phyloP scores from a whole-genome alignment of 2,888 invertebrate species.

The Tiphia femorata region DNA sequence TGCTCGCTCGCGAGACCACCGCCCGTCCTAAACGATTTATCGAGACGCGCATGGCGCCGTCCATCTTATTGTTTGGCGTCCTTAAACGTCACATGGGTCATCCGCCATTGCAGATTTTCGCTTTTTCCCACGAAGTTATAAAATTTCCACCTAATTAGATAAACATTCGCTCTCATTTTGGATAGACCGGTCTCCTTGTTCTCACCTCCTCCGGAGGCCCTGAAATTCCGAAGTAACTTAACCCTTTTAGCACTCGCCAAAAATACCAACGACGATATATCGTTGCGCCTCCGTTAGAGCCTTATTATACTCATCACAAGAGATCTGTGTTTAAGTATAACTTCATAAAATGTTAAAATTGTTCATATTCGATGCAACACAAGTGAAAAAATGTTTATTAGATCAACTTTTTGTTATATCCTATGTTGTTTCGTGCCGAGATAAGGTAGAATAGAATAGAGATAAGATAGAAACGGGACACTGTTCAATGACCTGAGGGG shows the following conservation, averaged over 20 bases:
- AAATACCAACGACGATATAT: no score
- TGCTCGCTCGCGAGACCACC: constrained; percentile 26
- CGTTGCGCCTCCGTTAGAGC: no score
- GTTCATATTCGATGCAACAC: constrained; percentile 9
- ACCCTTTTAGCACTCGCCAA: no score
- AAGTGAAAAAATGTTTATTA: constrained; percentile 11
- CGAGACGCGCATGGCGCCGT: constrained; percentile 18
- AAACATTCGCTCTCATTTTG: no score
- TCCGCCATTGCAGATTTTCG: neutral
- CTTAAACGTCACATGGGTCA: constrained; percentile 21
- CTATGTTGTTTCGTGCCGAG: constrained; percentile 12
- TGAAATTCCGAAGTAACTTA: no score
- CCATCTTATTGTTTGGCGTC: constrained; percentile 46
- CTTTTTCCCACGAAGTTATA: no score
- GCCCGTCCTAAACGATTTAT: constrained; percentile 36
- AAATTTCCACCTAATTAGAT: no score
- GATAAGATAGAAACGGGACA: constrained; percentile 21
- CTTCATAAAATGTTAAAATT: constrained; percentile 13
- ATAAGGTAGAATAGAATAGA: constrained; percentile 6
- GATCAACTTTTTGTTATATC: constrained; percentile 13
- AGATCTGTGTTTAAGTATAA: no score
- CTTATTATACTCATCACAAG: no score
- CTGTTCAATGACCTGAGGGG: no score
- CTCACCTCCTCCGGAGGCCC: no score
- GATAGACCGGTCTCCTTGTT: no score